Evolutionary conservation across 2,888 invertebrate species (phyloP), one percentile per base, ranked within the genome.

Genomic region (Micoletzkya japonica): DNA sequence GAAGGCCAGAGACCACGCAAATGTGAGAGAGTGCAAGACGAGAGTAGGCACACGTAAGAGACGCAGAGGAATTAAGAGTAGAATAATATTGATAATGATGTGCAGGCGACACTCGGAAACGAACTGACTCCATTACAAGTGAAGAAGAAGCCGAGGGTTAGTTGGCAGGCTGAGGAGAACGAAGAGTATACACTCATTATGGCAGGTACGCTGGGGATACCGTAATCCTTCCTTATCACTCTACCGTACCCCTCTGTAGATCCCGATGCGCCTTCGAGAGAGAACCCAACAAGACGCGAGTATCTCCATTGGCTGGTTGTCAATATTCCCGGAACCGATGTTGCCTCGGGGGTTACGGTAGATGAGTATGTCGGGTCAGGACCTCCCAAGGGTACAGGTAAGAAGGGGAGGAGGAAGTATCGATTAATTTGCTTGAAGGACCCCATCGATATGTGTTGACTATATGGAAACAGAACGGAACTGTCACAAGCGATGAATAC

Each of bases 241-340:
- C 32, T 28, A 56, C 14, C 50, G 17, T 34, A 26, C 49, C 20
- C 20, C 20, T n/a, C 26, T 78, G 59, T 70, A 88, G 95, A 95
- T 88, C 94, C 94, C 0, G 94, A 95, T 89, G 94, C 94, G 17
- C 94, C 94, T 0, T 91, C 91, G 77, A 90, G 94, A 37, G 85
- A 88, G 20, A 90, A 91, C 7, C 93, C 93, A 0, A 91, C 88
- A 74, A 90, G 89, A 85, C 90, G 93, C 49, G 94, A 94, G 86
- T 93, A 91, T 91, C 91, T 91, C 83, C 94, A 94, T 86, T 95
- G 94, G 94, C 86, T 93, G 3, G 91, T 94, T 0, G 91, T 90
- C 26, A 94, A 94, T 85, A 91, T 95, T 78, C 91, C 91, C n/a
- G 93, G 91, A 6, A 86, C 84, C 74, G 88, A 91, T 76, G 85